Evolutionary conservation across 64 coral and sea anemone genomes (phyloP).

Genomic region (Pocillopora damicornis): DNA sequence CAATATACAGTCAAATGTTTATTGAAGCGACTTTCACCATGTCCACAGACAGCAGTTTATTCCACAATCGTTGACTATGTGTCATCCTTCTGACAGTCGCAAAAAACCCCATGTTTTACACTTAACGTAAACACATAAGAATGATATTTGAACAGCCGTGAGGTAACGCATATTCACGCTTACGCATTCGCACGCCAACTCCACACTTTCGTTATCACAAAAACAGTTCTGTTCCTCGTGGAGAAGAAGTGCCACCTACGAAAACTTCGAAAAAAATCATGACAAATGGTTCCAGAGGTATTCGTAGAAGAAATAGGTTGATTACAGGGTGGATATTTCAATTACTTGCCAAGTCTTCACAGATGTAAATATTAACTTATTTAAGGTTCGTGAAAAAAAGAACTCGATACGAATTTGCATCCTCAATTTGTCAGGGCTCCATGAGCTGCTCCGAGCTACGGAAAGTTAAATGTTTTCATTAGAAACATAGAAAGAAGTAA

Average conservation of each 20-base stretch:
- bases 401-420: too few species aligned
- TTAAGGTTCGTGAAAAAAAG: too few species aligned
- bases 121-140: not conserved
- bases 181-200: not conserved
- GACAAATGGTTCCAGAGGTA: too few species aligned
- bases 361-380: too few species aligned
- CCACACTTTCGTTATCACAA: not conserved
- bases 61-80: not conserved
- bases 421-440: too few species aligned
- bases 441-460: too few species aligned
- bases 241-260: not conserved
- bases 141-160: not conserved
- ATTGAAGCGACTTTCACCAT: constrained; percentile 60
- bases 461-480: too few species aligned
- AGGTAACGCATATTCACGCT: not conserved
- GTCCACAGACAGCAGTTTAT: constrained; percentile 1
- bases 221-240: not conserved
- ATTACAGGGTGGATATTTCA: too few species aligned
- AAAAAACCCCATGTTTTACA: not conserved
- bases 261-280: too few species aligned
- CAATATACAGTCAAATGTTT: constrained; percentile 94
- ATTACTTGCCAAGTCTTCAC: too few species aligned
- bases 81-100: not conserved
- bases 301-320: too few species aligned
- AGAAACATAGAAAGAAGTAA: too few species aligned